These are phyloP conservation scores for Apamea crenata DNA, from an alignment of 2,888 invertebrate species.

Conservation along the genomic window DNA sequence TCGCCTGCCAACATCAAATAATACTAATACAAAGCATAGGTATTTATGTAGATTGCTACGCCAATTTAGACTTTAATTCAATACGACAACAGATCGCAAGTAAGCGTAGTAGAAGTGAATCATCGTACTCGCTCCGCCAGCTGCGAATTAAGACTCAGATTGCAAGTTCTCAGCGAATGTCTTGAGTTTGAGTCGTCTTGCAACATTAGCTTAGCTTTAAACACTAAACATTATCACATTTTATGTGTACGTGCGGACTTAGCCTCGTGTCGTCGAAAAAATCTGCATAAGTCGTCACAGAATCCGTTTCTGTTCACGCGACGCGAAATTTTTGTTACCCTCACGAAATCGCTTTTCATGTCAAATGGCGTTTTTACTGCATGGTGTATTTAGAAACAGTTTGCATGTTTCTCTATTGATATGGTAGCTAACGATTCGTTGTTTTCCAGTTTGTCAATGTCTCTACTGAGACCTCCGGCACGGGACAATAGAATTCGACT, in stretches of 20 bases:
- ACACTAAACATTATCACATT: slow-evolving; percentile 58
- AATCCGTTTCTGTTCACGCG: slow-evolving; percentile 51
- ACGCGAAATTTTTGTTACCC: slow-evolving; percentile 44
- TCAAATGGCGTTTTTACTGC: slow-evolving; percentile 26
- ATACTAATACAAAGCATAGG: slow-evolving; percentile 75
- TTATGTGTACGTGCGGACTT: slow-evolving; percentile 36
- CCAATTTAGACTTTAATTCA: slow-evolving; percentile 77
- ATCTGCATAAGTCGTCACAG: slow-evolving; percentile 51
- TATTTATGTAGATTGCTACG: slow-evolving; percentile 69
- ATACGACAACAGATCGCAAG: slow-evolving; percentile 65
- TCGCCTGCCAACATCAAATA: slow-evolving; percentile 81
- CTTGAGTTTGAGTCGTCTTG: slow-evolving; percentile 79
- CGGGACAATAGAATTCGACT: not conserved
- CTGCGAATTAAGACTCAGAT: slow-evolving; percentile 83
- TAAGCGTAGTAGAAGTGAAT: slow-evolving; percentile 81
- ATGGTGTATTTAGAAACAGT: slow-evolving; percentile 36
- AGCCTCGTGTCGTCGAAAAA: slow-evolving; percentile 38
- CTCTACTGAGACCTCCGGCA: not conserved
- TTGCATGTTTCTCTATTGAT: slow-evolving; percentile 11
- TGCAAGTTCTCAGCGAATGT: slow-evolving; percentile 81
- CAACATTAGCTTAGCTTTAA: slow-evolving; percentile 75
- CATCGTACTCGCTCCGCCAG: slow-evolving; percentile 80
- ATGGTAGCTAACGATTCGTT: slow-evolving; percentile 2
- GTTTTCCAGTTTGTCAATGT: slow-evolving; percentile 19
- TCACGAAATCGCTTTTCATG: slow-evolving; percentile 50